Evolutionary conservation across 2,888 invertebrate genomes (phyloP), one percentile per base, ranked within the genome.

Genomic region (Polymixis lichenea): DNA sequence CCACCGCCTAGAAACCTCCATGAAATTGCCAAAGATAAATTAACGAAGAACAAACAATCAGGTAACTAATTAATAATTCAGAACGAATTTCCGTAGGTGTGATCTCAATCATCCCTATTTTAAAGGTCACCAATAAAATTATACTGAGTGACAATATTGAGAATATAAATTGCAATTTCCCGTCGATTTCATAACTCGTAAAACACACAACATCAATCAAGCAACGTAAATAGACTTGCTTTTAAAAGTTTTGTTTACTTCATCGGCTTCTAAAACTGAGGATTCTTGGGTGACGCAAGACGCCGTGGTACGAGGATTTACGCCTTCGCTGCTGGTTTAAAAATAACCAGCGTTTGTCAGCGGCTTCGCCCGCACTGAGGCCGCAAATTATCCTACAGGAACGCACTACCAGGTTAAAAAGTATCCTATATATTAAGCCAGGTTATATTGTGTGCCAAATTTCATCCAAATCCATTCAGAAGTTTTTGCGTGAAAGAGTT

Each of bases 141-240:
- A 71, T 69, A 28, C 58, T 64, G 53, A 73, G 64, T 61, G 22
- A 46, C 11, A 46, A 46, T 11, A 46, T 11, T 11, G 43, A 17
- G 71, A 61, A 72, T 53, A 78, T 78, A 85, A 86, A 83, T 86
- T 76, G 67, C 75, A 79, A 83, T 86, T 86, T 82, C 43, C 53
- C 67, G 53, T 65, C 60, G 77, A 81, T 81, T 78, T 76, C 17
- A n/a, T 60, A 80, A 78, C 76, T 85, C 75, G 64, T 43, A 72
- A 74, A 86, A 64, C 84, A 87, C 66, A 87, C 87, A 87, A 85
- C 88, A 87, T 87, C 87, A 87, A 86, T 87, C 87, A 87, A 80
- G 65, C 25, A 60, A 76, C 60, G 66, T 72, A 80, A 87, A 82
- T 86, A 87, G 64, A 75, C 25, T 78, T 65, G 70, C 78, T 78